Base-by-base conservation (phyloP, 2,113 vertebrate species). In the Chionomys nivalis region DNA sequence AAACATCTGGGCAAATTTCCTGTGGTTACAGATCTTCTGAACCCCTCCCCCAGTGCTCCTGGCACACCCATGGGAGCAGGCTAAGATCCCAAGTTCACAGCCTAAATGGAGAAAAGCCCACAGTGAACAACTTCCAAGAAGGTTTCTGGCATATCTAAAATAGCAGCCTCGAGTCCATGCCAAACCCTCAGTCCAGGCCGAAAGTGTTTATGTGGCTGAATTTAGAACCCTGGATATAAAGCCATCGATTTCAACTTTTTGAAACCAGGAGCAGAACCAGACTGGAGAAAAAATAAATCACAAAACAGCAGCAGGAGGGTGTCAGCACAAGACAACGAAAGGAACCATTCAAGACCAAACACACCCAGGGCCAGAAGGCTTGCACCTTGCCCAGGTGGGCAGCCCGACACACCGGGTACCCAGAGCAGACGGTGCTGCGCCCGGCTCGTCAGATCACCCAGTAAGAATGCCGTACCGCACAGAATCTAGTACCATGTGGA, bases 191-290 rank as follows among this genome's bases (percentile, higher is more conserved):
- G 93, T 58, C 77, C 93, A 89, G 94, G 47, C 89, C 86, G 58
- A 1, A 5, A 24, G 91, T 63, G 91, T 83, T 82, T 66, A 61
- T n/a, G 4, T 0, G 49, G 83, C 93, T 88, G 28, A 23, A 86
- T 90, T 96, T 87, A 82, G 94, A 96, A 75, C 55, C 70, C 95
- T 17, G 26, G 92, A 92, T 96, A 97, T 78, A 91, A 93, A 94
- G 68, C 66, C 90, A 65, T 39, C 17, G 82, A 92, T 88, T 49
- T 89, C 17, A 36, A 66, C 70, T 75, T 95, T 87, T 65, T 58
- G 1, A 96, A 95, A 90, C 88, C 72, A 89, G 49, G 39, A 63
- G 79, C 76, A 77, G 23, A 4, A 70, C 70, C 44, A 73, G 90
- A 68, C 61, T 16, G n/a, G 42, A 49, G 44, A 42, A 47, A 73